Base-by-base conservation (phyloP, 1,140 invertebrate species). In the Zelostemma sp. region DNA sequence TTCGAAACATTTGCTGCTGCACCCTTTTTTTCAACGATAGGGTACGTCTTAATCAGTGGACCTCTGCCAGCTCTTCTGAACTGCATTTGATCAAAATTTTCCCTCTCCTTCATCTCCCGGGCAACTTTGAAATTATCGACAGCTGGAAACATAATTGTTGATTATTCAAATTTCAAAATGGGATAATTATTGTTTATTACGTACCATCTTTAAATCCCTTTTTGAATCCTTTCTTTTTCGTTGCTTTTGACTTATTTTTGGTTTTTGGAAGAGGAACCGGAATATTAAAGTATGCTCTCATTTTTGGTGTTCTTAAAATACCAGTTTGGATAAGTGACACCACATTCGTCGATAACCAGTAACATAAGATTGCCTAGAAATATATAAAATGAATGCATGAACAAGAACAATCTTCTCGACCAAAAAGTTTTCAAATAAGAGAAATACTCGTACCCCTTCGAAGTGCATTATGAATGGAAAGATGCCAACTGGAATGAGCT, bases 281-380 rank as follows among this genome's bases (percentile, higher is more conserved):
- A 70, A 99, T 96, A 48, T 93, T 92, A 38, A 97, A 94, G 71
- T 89, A 92, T 15, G 88, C 84, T 73, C 93, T 85, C 1, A 98
- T 89, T 35, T 80, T 77, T 9, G 93, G 91, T 54, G 95, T 88
- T 82, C 89, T 92, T 6, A 99, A 84, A 45, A 97, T 33, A 8
- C 88, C 86, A 14, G 94, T 93, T 91, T 98, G 96, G 0, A 87
- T 43, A 4, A 99, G 74, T 0, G 97, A 97, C 57, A 97, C 90
- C n/a, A 93, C 86, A 81, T 99, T 99, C 53, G 90, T 93, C 18
- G 92, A 91, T 21, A 89, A 86, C 97, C 97, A 99, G 79, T 99
- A 99, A 33, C 92, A 91, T 16, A 96, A 85, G 74, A 99, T 91
- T 11, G 93, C 95, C 91, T 91, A 71, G n/a, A 83, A 80, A 65